phyloP scores from a whole-genome alignment of 2,888 invertebrate genomes.

The Theristus sp. region DNA sequence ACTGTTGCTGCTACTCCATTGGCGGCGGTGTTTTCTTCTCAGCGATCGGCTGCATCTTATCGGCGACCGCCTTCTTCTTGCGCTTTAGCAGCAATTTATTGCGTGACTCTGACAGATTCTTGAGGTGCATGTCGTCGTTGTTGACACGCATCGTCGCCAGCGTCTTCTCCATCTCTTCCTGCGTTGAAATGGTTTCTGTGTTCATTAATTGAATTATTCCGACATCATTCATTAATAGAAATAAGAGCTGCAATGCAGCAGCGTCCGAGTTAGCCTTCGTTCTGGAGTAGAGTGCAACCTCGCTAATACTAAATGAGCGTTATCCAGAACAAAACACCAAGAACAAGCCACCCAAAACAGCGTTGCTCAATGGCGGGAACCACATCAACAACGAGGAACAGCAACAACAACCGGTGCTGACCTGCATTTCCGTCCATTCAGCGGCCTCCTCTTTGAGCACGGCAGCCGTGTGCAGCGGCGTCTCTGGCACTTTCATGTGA shows the following conservation, averaged over 20 bases:
- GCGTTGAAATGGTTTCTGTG: slow-evolving; percentile 5
- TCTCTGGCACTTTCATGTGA: slow-evolving; percentile 55
- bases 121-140: slow-evolving; percentile 78
- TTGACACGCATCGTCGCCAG: slow-evolving; percentile 94
- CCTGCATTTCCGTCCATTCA: slow-evolving; percentile 83
- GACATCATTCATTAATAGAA: not conserved
- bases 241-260: too few species aligned
- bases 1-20: too few species aligned
- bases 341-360: too few species aligned
- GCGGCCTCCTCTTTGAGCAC: slow-evolving; percentile 75
- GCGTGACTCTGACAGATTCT: slow-evolving; percentile 74
- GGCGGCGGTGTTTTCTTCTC: too few species aligned
- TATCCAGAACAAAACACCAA: too few species aligned
- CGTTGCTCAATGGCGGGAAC: too few species aligned
- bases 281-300: too few species aligned
- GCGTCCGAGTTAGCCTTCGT: too few species aligned
- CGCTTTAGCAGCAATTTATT: slow-evolving; percentile 51
- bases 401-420: slow-evolving; percentile 3
- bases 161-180: slow-evolving; percentile 92
- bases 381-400: too few species aligned
- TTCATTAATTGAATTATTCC: not conserved
- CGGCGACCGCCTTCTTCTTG: not conserved
- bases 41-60: not conserved
- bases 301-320: too few species aligned
- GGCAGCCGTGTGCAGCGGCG: slow-evolving; percentile 73